Percentiles rank a stretch among this genome's conserved stretches.
These are phyloP conservation scores for Trididemnum miniatum DNA, from an alignment of 23 tunicate genomes.

Conservation along the genomic window DNA sequence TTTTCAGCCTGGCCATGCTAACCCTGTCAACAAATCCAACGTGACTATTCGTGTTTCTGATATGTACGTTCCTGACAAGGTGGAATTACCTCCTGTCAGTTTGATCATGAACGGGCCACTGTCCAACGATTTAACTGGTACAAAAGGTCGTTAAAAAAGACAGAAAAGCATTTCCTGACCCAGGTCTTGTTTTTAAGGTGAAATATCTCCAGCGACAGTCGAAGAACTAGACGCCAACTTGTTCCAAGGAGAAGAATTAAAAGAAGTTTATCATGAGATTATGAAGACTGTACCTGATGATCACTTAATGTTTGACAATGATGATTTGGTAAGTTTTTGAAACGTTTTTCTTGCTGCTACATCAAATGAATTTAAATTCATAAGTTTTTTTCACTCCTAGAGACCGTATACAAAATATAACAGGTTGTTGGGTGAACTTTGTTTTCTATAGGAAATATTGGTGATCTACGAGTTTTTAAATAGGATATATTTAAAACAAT, in stretches of 20 bases:
- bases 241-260: constrained; percentile 78
- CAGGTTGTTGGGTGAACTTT: too few species aligned
- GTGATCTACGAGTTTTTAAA: too few species aligned
- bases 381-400: too few species aligned
- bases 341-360: too few species aligned
- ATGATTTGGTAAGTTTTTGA: constrained; percentile 60
- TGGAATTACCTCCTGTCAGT: constrained; percentile 61
- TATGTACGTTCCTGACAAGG: constrained; percentile 66
- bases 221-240: constrained; percentile 79
- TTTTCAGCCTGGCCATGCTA: constrained; percentile 62
- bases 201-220: constrained; percentile 73
- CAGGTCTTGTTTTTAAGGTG: constrained; percentile 74
- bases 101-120: constrained; percentile 60
- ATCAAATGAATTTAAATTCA: too few species aligned
- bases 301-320: constrained; percentile 70
- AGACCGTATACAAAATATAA: too few species aligned
- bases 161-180: too few species aligned
- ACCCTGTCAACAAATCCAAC: constrained; percentile 43
- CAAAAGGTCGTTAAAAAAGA: too few species aligned
- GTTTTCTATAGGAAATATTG: too few species aligned
- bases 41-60: constrained; percentile 66
- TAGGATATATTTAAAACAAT: too few species aligned
- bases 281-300: constrained; percentile 79
- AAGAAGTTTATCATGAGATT: constrained; percentile 84
- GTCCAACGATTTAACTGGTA: constrained; percentile 82